Conservation (phyloP, 92 coral and sea anemone genomes). For the Epizoanthus rinbou region DNA sequence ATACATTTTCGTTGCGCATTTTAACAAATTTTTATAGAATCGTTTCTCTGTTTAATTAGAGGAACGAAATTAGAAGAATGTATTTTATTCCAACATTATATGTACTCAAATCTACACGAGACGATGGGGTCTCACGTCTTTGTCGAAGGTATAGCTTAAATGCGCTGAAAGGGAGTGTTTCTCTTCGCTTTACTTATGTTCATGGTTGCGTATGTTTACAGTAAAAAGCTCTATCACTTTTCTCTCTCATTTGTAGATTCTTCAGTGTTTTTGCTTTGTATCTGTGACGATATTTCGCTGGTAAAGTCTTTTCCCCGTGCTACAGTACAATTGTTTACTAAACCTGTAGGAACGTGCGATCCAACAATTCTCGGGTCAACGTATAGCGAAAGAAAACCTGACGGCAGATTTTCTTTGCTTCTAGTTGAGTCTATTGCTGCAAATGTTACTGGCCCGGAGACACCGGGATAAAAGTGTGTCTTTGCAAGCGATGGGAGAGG, state of each 20-base stretch:
- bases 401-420: constrained; percentile 66
- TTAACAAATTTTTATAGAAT: constrained; percentile 19
- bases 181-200: neutral
- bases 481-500: constrained; percentile 74
- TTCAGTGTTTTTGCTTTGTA: constrained; percentile 34
- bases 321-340: neutral
- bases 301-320: constrained; percentile 24
- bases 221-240: neutral
- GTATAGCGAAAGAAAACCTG: constrained; percentile 56
- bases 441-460: constrained; percentile 69
- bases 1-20: constrained; percentile 1
- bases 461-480: constrained; percentile 65
- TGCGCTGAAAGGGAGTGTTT: constrained; percentile 2
- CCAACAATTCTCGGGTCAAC: constrained; percentile 64
- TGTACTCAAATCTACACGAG: neutral
- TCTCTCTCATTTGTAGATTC: constrained; percentile 30
- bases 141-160: neutral
- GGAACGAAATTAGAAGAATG: constrained; percentile 24
- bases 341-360: constrained; percentile 12
- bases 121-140: neutral
- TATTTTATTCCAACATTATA: neutral
- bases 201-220: neutral
- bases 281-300: constrained; percentile 30
- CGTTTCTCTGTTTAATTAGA: constrained; percentile 5
- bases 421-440: constrained; percentile 62